A percentile compares a stretch with the other conserved stretches of the same genome.
Evolutionary conservation across 2,888 invertebrate species (phyloP).

Genomic region (Cataglyphis livida): DNA sequence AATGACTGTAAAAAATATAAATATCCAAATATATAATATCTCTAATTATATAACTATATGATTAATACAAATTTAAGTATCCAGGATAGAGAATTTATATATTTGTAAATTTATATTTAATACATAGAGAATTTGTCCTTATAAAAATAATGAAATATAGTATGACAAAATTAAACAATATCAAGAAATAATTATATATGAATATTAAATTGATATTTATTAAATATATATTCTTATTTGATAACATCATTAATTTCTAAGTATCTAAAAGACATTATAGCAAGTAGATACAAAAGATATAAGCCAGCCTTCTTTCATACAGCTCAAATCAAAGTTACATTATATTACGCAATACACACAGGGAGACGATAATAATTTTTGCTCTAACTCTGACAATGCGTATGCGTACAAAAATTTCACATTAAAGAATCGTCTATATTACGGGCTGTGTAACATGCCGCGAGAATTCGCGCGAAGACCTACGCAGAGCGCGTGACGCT

Average conservation of each 20-base stretch:
- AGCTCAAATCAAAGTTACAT: background rate
- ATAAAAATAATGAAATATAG: background rate
- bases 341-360: background rate
- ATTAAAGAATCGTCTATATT: background rate
- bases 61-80: background rate
- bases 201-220: background rate
- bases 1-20: slow-evolving; percentile 87
- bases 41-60: background rate
- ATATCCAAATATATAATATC: background rate
- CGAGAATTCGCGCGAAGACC: slow-evolving; percentile 31
- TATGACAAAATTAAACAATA: background rate
- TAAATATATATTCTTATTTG: background rate
- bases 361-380: background rate
- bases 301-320: background rate
- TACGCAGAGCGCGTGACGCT: slow-evolving; percentile 31
- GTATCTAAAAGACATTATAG: background rate
- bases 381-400: background rate
- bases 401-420: background rate
- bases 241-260: background rate
- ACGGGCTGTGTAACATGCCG: background rate
- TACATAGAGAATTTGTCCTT: background rate
- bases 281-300: background rate
- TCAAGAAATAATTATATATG: background rate
- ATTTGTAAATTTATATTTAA: too few relatives aligned
- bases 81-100: too few relatives aligned